A percentile compares a stretch with the other conserved stretches of the same genome.
Conservation (phyloP, 2,888 invertebrate genomes). For the Noctuana brunneofusca region DNA sequence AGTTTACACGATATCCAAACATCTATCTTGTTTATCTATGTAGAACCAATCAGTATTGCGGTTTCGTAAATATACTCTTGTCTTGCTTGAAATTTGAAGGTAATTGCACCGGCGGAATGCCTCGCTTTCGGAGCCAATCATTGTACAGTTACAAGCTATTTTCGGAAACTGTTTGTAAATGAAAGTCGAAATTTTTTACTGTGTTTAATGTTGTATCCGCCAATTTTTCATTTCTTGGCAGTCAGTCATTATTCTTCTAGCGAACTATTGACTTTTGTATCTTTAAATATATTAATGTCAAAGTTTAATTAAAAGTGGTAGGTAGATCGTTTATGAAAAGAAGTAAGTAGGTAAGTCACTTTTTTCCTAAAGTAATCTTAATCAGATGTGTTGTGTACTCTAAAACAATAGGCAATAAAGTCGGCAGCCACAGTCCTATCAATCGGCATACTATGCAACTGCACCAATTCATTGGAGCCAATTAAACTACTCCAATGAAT, state of each 20-base stretch:
- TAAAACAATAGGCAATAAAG: constrained; percentile 5
- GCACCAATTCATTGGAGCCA: constrained; percentile 28
- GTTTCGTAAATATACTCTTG: constrained; percentile 1
- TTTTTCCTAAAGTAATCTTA: neutral
- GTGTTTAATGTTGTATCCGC: neutral
- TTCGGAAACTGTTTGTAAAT: too few species aligned
- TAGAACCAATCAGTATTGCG: constrained; percentile 3
- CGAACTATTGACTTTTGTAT: too few species aligned
- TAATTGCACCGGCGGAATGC: neutral
- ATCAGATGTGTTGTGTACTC: neutral
- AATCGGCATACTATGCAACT: constrained; percentile 17
- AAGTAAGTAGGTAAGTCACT: neutral
- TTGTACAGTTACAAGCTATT: neutral
- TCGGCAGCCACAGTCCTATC: constrained; percentile 11
- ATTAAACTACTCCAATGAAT: constrained; percentile 27
- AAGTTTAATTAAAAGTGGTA: too few species aligned
- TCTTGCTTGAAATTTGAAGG: constrained; percentile 7
- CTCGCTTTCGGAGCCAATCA: neutral
- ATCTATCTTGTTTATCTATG: constrained; percentile 1
- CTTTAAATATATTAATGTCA: too few species aligned
- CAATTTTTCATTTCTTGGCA: neutral
- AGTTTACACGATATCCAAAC: neutral
- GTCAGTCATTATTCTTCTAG: too few species aligned
- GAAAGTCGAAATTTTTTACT: too few species aligned
- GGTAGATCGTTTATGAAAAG: too few species aligned